Evolutionary conservation across 1,140 invertebrate genomes (phyloP), one percentile per base, ranked within the genome.

Genomic region (Halictus rubicundus): DNA sequence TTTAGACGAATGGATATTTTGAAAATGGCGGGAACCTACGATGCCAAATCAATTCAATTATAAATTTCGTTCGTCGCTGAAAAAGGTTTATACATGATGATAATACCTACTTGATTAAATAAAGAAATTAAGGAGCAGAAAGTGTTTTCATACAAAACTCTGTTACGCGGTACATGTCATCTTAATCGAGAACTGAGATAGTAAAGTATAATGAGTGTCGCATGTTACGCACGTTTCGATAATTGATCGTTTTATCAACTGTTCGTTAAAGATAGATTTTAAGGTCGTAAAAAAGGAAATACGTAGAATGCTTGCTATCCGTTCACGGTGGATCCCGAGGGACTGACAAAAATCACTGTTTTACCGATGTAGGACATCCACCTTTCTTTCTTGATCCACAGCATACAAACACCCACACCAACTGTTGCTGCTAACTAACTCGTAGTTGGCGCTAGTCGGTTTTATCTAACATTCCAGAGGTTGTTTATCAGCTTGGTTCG

Each of bases 401-500:
- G 70, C 25, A 54, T 7, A 32, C 8, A 23, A 49, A 52, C 68
- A 61, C 69, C 57, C 68, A 66, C 72, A 57, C 65, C 71, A 73
- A 68, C 78, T 76, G 82, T 87, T 72, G 78, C 65, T 66, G 64
- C 54, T 76, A 68, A 78, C 71, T 60, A 70, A 68, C 60, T 66
- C 65, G 25, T 59, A 72, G 80, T 73, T 85, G 84, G 74, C 86
- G 82, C 86, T 89, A 89, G 82, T 74, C 66, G 75, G 78, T 83
- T 90, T 90, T 90, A 92, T 92, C 90, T 89, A 86, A 88, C 90
- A 89, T 89, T 91, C 89, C 88, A 87, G 83, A 90, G 87, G 85
- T 85, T 82, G 88, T 89, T 91, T 91, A 91, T 91, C 88, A 89
- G 81, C 73, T 71, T 64, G 65, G 80, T 83, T 87, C 59, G 78